Evolutionary conservation across 2,888 invertebrate genomes (phyloP).

Genomic region (Aspidiotus rigidus): DNA sequence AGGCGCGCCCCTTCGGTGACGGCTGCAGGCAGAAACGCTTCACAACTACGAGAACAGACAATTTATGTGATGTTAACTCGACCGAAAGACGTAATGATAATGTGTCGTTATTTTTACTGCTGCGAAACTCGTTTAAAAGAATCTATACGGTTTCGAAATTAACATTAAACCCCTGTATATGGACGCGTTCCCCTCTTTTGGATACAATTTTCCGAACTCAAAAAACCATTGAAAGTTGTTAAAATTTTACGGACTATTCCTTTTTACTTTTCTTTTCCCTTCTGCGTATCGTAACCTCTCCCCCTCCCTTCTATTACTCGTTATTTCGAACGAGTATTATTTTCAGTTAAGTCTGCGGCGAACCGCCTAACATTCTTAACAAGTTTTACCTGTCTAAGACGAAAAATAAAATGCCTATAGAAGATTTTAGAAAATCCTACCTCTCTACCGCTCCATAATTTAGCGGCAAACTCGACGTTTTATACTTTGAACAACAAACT

Average conservation of each 20-base stretch:
- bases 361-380: no score
- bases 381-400: no score
- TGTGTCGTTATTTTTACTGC: constrained; percentile 13
- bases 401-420: no score
- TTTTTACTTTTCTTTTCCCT: neutral
- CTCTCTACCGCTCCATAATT: no score
- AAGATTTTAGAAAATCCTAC: no score
- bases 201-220: neutral
- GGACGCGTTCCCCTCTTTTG: neutral
- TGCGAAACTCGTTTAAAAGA: constrained; percentile 13
- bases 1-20: neutral
- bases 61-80: constrained; percentile 14
- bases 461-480: no score
- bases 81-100: constrained; percentile 13
- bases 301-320: no score
- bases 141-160: constrained; percentile 10
- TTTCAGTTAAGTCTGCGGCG: no score
- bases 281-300: neutral
- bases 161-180: neutral
- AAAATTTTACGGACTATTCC: neutral
- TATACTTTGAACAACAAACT: no score
- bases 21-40: neutral
- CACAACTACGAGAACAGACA: neutral
- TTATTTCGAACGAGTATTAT: no score
- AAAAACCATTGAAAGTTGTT: constrained; percentile 1